Conservation (phyloP, 2,797 vertebrate genomes). For the Characodon lateralis region DNA sequence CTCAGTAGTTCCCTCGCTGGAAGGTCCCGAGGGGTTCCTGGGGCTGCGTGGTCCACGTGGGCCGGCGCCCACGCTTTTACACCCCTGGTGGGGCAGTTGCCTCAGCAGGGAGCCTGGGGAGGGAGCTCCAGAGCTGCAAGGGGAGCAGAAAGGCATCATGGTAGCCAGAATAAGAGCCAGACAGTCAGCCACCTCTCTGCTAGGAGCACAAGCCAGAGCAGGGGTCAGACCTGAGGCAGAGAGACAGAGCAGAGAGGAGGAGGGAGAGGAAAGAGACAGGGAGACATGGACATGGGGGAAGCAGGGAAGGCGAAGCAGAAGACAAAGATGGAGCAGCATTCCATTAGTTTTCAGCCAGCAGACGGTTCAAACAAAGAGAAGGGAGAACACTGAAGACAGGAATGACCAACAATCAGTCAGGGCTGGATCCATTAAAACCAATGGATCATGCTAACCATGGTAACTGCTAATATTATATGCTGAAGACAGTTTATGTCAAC, state of each 20-base stretch:
- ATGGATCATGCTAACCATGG: too few relatives aligned
- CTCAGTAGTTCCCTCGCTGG: conserved; percentile 83
- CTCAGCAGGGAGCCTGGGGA: conserved; percentile 90
- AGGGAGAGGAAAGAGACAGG: conserved; percentile 8
- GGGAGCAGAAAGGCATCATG: conserved; percentile 99
- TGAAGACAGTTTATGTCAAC: neutral
- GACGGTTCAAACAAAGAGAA: conserved; percentile 22
- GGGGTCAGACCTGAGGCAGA: conserved; percentile 93
- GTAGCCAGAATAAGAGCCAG: conserved; percentile 99
- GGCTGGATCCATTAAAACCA: neutral
- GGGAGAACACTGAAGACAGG: conserved; percentile 11
- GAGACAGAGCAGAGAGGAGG: conserved; percentile 45
- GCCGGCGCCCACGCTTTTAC: conserved; percentile 50
- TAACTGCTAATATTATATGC: neutral
- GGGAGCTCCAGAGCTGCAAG: conserved; percentile 92
- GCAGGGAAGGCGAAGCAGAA: conserved; percentile 54
- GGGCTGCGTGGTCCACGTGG: conserved; percentile 65
- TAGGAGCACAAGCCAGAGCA: conserved; percentile 98
- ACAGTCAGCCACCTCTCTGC: conserved; percentile 98
- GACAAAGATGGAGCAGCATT: conserved; percentile 73
- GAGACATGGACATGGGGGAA: conserved; percentile 50
- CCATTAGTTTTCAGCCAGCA: conserved; percentile 73
- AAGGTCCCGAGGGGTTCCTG: conserved; percentile 74
- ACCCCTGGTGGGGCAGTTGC: conserved; percentile 66
- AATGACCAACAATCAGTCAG: neutral